Evolutionary conservation across 2,888 invertebrate genomes (phyloP).

Genomic region (Chrysodeixis includens): DNA sequence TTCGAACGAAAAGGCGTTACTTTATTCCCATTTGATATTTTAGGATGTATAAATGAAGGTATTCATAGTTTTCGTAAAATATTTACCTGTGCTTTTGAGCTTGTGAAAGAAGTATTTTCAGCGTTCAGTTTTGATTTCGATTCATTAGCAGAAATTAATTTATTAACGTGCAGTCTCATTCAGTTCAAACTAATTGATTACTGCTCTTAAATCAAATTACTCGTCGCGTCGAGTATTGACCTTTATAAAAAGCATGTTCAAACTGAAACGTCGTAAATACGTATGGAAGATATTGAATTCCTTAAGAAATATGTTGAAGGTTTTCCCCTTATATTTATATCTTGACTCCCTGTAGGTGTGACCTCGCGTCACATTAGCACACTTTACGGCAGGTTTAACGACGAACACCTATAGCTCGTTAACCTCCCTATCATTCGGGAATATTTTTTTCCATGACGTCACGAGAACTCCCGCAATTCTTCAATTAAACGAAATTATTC

Average conservation of each 20-base stretch:
- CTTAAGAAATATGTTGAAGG: slow-evolving; percentile 43
- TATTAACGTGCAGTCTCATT: slow-evolving; percentile 43
- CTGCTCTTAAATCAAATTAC: slow-evolving; percentile 65
- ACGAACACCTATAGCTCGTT: slow-evolving; percentile 78
- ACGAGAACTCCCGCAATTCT: slow-evolving; percentile 62
- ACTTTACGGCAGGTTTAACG: slow-evolving; percentile 78
- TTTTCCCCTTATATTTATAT: slow-evolving; percentile 52
- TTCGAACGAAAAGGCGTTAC: not conserved
- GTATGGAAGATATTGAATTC: slow-evolving; percentile 2
- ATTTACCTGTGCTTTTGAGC: slow-evolving; percentile 21
- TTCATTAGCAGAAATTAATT: slow-evolving; percentile 52
- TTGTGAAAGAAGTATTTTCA: slow-evolving; percentile 32
- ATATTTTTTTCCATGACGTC: slow-evolving; percentile 74
- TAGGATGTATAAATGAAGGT: not conserved
- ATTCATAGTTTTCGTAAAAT: slow-evolving; percentile 1
- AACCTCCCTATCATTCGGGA: slow-evolving; percentile 77
- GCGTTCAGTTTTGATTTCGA: slow-evolving; percentile 25
- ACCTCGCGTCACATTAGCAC: slow-evolving; percentile 77
- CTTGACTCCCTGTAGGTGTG: slow-evolving; percentile 63
- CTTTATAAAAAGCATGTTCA: slow-evolving; percentile 28
- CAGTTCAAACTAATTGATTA: slow-evolving; percentile 67
- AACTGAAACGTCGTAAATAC: not conserved
- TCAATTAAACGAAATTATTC: slow-evolving; percentile 64
- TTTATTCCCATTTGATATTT: not conserved
- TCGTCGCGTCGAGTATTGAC: slow-evolving; percentile 43